These are phyloP conservation scores for Altica lythri DNA, from an alignment of 2,888 invertebrate genomes.

Conservation along the genomic window DNA sequence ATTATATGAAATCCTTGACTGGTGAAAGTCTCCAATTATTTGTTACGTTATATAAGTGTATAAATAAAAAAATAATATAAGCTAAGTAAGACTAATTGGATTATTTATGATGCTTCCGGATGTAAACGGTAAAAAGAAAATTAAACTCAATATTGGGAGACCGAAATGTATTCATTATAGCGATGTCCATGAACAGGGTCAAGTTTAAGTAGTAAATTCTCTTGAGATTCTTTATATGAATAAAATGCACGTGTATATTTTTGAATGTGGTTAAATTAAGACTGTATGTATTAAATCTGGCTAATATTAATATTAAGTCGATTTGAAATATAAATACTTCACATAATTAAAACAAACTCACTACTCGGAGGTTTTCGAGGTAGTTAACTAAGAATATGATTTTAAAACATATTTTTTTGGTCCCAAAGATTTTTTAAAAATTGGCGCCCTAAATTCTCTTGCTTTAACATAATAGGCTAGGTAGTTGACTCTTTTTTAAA, in stretches of 20 bases:
- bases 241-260: neutral
- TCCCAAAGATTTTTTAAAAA: no score
- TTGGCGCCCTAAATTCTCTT: no score
- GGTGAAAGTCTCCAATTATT: conserved; percentile 17
- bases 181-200: conserved; percentile 15
- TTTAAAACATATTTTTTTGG: no score
- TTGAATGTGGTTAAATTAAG: no score
- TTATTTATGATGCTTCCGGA: conserved; percentile 9
- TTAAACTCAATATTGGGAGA: conserved; percentile 10
- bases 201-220: conserved; percentile 6
- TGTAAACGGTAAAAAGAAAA: conserved; percentile 15
- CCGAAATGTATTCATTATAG: conserved; percentile 8
- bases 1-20: neutral
- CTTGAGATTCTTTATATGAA: neutral
- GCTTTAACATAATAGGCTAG: no score
- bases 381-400: no score
- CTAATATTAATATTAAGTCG: no score
- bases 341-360: no score
- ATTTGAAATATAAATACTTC: no score
- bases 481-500: no score
- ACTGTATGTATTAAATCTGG: no score
- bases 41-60: conserved; percentile 8
- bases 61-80: neutral
- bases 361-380: no score
- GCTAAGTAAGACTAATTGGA: conserved; percentile 1